These are phyloP conservation scores for Hypercompe scribonia DNA, from an alignment of 2,888 invertebrate species.

Conservation along the genomic window DNA sequence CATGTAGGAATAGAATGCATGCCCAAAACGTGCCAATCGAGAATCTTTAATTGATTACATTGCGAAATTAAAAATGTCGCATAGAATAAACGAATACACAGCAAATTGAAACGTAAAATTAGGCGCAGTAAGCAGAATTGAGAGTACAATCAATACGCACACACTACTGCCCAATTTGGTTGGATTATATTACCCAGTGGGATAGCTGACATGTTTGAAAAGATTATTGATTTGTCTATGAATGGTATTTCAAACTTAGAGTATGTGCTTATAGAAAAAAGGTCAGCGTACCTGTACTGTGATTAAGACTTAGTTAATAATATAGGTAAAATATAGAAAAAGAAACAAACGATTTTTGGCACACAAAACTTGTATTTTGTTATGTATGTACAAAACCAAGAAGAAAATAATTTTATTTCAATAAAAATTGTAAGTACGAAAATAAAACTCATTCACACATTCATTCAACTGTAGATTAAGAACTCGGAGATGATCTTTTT, in stretches of 20 bases:
- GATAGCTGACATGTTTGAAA: not conserved
- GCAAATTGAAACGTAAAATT: not conserved
- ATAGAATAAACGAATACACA: not conserved
- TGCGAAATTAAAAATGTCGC: not conserved
- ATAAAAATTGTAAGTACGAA: too few relatives aligned
- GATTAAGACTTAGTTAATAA: too few relatives aligned
- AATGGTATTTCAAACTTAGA: not conserved
- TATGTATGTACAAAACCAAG: too few relatives aligned
- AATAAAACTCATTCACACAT: too few relatives aligned
- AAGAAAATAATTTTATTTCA: too few relatives aligned
- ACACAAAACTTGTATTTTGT: too few relatives aligned
- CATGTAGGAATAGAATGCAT: not conserved
- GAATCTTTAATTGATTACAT: not conserved
- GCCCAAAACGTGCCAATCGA: not conserved
- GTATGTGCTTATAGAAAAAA: too few relatives aligned
- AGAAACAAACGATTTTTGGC: too few relatives aligned
- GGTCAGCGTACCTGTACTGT: too few relatives aligned
- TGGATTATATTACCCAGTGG: not conserved
- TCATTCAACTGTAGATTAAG: too few relatives aligned
- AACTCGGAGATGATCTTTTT: too few relatives aligned
- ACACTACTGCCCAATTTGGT: not conserved
- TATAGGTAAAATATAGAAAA: too few relatives aligned
- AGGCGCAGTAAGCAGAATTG: not conserved
- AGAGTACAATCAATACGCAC: not conserved
- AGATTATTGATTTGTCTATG: conserved; percentile 3